phyloP scores from a whole-genome alignment of 2,797 vertebrate genomes.

The Periparus ater region DNA sequence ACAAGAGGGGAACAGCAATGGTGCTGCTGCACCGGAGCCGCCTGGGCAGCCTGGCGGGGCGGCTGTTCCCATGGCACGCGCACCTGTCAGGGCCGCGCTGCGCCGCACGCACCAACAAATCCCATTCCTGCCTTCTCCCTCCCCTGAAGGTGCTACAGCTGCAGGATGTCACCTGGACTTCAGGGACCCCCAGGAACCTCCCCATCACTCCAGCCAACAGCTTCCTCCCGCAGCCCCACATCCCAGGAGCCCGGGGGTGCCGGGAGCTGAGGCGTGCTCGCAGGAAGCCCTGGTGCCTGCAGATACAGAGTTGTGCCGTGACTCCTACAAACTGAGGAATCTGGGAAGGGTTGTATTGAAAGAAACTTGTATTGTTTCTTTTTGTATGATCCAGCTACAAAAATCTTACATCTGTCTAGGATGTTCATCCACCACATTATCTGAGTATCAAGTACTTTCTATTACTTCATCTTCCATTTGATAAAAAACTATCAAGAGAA shows the following conservation, averaged over 20 bases:
- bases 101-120: fast-evolving
- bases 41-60: fast-evolving
- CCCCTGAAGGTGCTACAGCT: neutral
- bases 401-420: neutral
- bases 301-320: neutral
- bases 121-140: neutral
- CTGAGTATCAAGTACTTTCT: neutral
- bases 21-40: fast-evolving
- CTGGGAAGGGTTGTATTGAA: neutral
- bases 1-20: neutral
- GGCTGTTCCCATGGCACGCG: neutral
- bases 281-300: fast-evolving
- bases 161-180: neutral
- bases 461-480: neutral
- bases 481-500: neutral
- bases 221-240: neutral
- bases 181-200: neutral
- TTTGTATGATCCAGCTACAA: neutral
- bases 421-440: neutral
- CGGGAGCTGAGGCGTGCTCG: neutral
- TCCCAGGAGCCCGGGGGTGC: fast-evolving
- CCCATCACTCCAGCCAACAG: neutral
- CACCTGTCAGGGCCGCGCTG: neutral
- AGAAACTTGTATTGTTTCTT: neutral
- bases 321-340: neutral